Evolutionary conservation across 2,888 invertebrate species (phyloP).

Genomic region (Galerucella calmariensis): DNA sequence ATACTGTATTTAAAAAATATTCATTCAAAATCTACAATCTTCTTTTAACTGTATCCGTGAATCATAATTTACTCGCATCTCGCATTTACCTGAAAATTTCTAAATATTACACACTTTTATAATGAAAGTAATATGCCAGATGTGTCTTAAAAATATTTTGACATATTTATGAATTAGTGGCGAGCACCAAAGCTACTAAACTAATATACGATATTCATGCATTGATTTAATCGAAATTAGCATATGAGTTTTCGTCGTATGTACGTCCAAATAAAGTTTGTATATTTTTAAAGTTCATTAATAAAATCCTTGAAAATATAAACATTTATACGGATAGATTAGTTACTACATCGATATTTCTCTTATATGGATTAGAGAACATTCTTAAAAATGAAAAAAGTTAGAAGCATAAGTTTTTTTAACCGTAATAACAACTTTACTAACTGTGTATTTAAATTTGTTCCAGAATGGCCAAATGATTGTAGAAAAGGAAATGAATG

Average conservation of each 20-base stretch:
- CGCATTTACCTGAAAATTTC: background rate
- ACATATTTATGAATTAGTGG: background rate
- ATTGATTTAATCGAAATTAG: no score
- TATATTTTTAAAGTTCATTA: background rate
- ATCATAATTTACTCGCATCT: background rate
- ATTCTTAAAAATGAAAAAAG: background rate
- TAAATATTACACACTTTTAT: background rate
- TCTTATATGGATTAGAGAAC: background rate
- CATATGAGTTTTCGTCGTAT: background rate
- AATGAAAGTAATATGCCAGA: conserved; percentile 2
- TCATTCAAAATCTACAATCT: no score
- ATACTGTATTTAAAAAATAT: no score
- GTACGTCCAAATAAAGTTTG: background rate
- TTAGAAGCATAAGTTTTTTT: no score
- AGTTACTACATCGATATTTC: background rate
- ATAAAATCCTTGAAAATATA: background rate
- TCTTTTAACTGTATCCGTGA: background rate
- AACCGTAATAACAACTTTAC: background rate
- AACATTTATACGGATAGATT: background rate
- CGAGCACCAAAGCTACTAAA: background rate
- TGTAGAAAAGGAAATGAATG: conserved; percentile 75
- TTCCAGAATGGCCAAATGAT: conserved; percentile 65
- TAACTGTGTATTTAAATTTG: conserved; percentile 32
- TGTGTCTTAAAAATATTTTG: background rate
- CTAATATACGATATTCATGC: no score